Evolutionary conservation across 2,113 vertebrate genomes (phyloP).

Genomic region (Cyprinodon variegatus): DNA sequence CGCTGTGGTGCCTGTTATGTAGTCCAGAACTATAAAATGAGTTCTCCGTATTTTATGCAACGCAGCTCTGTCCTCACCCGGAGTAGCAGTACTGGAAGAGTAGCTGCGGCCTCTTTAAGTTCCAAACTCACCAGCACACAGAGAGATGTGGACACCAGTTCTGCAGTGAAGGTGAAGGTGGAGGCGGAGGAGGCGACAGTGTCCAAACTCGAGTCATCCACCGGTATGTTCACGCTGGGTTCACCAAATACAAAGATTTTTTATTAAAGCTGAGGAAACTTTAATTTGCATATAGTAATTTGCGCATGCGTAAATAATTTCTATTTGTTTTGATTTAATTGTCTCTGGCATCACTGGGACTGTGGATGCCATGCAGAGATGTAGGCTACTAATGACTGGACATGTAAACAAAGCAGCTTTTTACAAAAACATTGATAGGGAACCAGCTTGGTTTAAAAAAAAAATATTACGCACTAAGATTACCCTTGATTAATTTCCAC

Average conservation of each 20-base stretch:
- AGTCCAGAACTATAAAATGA: slow-evolving; percentile 48
- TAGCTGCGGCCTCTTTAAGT: slow-evolving; percentile 26
- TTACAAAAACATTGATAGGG: too few relatives aligned
- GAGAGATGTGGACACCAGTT: background rate
- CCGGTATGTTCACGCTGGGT: slow-evolving; percentile 24
- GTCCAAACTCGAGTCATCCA: slow-evolving; percentile 15
- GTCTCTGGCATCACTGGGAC: too few relatives aligned
- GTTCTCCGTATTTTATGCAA: slow-evolving; percentile 70
- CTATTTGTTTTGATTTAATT: too few relatives aligned
- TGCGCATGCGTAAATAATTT: background rate
- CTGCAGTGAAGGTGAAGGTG: slow-evolving; percentile 56
- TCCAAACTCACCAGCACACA: slow-evolving; percentile 40
- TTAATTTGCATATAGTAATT: background rate
- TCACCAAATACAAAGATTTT: background rate
- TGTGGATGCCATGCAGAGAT: too few relatives aligned
- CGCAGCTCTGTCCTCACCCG: slow-evolving; percentile 25
- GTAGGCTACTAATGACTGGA: too few relatives aligned
- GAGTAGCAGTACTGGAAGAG: background rate
- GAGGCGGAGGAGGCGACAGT: slow-evolving; percentile 61
- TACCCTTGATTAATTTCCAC: too few relatives aligned
- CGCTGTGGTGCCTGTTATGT: background rate
- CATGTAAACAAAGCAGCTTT: too few relatives aligned
- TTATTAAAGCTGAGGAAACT: background rate
- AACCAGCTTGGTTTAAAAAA: too few relatives aligned
- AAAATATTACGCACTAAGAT: too few relatives aligned